Conservation (phyloP, 1,140 invertebrate species). For the Zaprionus africanus region DNA sequence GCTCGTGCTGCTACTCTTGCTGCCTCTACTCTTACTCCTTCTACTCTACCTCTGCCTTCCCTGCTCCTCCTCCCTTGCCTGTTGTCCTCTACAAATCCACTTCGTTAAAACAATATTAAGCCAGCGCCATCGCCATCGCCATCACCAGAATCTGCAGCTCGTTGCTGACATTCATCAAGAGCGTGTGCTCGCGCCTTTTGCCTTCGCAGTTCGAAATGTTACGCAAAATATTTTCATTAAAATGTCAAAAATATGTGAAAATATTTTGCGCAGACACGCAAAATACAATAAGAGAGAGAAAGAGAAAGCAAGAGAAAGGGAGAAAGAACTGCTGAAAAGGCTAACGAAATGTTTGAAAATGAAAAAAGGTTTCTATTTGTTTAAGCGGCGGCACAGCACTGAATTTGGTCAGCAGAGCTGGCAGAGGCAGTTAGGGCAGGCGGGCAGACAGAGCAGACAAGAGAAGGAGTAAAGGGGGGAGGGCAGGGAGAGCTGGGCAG, state of each 20-base stretch:
- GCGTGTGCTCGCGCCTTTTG: conserved; percentile 20
- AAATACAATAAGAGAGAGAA: conserved; percentile 11
- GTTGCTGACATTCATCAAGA: conserved; percentile 60
- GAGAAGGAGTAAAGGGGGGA: neutral
- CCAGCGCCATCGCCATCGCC: conserved; percentile 35
- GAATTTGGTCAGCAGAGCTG: conserved; percentile 20
- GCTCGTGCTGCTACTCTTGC: too few relatives aligned
- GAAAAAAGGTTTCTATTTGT: conserved; percentile 79
- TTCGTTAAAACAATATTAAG: conserved; percentile 81
- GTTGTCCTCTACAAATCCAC: conserved; percentile 54
- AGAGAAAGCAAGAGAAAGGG: conserved; percentile 1
- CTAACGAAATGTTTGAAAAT: conserved; percentile 21
- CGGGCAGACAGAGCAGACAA: neutral
- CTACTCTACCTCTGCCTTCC: neutral
- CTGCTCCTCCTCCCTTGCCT: neutral
- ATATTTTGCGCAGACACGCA: conserved; percentile 80
- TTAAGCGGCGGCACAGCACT: conserved; percentile 49
- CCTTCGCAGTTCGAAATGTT: conserved; percentile 47
- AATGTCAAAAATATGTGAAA: conserved; percentile 78
- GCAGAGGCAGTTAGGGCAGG: neutral
- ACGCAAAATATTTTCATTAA: conserved; percentile 79
- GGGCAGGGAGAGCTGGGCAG: neutral
- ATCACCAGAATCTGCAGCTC: neutral
- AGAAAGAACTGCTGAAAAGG: conserved; percentile 33
- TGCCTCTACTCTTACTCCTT: neutral